These are phyloP conservation scores for Falco naumanni DNA, from an alignment of 2,797 vertebrate species.

Conservation along the genomic window DNA sequence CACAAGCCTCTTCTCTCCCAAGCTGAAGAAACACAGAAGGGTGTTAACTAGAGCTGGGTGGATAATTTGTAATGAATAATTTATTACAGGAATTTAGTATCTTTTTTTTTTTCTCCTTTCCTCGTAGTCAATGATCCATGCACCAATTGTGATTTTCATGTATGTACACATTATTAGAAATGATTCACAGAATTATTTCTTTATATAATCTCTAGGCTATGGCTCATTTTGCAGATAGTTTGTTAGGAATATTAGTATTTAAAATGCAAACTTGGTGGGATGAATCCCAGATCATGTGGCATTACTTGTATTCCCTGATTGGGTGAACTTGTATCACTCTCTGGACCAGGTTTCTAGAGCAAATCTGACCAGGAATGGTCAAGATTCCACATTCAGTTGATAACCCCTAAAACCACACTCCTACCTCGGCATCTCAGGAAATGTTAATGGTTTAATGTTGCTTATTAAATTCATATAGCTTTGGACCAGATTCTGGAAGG, in stretches of 20 bases:
- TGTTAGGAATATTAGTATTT: background rate
- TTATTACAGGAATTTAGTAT: constrained; percentile 13
- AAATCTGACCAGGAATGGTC: background rate
- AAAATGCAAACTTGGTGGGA: background rate
- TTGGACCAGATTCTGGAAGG: background rate
- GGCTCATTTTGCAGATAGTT: background rate
- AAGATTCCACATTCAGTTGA: background rate
- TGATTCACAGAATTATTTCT: background rate
- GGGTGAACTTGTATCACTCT: background rate
- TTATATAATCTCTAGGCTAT: background rate
- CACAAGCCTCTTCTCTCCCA: constrained; percentile 30
- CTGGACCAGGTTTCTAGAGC: background rate
- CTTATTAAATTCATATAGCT: background rate
- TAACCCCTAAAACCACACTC: background rate
- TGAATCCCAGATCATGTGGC: background rate
- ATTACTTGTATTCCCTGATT: background rate
- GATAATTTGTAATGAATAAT: constrained; percentile 62
- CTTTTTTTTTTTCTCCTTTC: background rate
- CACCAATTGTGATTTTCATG: background rate
- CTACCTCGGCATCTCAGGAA: background rate
- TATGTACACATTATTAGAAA: background rate
- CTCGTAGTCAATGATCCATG: background rate
- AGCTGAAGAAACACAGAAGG: constrained; percentile 56
- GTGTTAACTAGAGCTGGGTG: constrained; percentile 67
- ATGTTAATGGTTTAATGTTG: background rate